Evolutionary conservation across 2,113 vertebrate genomes (phyloP), one percentile per base, ranked within the genome.

Genomic region (Paraplagusia blochii): DNA sequence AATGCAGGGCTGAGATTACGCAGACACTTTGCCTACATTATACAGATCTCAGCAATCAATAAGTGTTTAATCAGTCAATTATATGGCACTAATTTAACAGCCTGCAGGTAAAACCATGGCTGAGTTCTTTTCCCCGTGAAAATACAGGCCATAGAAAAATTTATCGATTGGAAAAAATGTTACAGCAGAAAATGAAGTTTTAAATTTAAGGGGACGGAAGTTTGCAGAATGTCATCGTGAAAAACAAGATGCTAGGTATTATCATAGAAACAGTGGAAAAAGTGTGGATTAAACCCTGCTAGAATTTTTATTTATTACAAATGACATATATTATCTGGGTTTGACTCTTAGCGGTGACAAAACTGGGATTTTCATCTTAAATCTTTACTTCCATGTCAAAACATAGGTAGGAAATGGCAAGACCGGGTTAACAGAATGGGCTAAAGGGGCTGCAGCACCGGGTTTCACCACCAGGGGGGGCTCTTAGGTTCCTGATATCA

Each of bases 31-130:
- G 51, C 65, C 84, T 72, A 79, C 69, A 84, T 85, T 82, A 73
- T 68, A 65, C 58, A 36, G 79, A 87, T 86, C 80, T 77, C 74
- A 62, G 81, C 85, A 81, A 88, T 90, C 90, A 89, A 90, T 89
- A 90, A 78, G 82, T 69, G 81, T 90, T 90, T 89, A 87, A 90
- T 91, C 87, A 85, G 88, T 85, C 86, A 87, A 87, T 90, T 89
- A 87, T 82, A 84, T 80, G 79, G 73, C 77, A 71, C 82, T 85
- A 83, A 86, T 88, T 89, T 88, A 87, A 86, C 85, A 77, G 84
- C 88, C 84, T 83, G 82, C 68, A 85, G 83, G 86, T 88, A 81
- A 66, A 76, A 67, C 79, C 65, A 69, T 86, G 61, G 63, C 70
- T 0, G 63, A 85, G 74, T 72, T 64, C 63, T 77, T 83, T 74